Conservation (phyloP, 2,797 vertebrate species). For the Adrianichthys oophorus region DNA sequence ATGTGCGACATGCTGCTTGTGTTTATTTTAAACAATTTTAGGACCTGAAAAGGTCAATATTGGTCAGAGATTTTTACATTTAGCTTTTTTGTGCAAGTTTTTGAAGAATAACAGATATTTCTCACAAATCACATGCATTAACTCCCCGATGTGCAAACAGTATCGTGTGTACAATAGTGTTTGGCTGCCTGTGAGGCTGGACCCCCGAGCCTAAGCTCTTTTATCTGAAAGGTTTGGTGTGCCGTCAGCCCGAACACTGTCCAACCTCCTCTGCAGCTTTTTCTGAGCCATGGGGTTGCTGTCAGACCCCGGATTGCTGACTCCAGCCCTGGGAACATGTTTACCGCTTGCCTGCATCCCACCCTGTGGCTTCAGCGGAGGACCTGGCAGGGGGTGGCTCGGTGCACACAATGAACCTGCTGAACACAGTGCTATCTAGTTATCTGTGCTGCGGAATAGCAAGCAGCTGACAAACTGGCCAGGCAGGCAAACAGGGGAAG, state of each 20-base stretch:
- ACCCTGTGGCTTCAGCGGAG: constrained; percentile 59
- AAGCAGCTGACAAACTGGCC: constrained; percentile 42
- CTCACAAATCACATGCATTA: not conserved
- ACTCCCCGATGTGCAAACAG: constrained; percentile 44
- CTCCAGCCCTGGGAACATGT: constrained; percentile 78
- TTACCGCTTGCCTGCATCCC: constrained; percentile 70
- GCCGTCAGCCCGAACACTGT: constrained; percentile 75
- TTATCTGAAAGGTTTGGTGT: constrained; percentile 70
- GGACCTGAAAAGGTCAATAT: too few relatives aligned
- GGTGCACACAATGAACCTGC: constrained; percentile 81
- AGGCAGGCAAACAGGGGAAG: constrained; percentile 34
- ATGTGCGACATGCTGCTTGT: too few relatives aligned
- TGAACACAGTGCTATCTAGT: constrained; percentile 73
- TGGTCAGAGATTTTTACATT: too few relatives aligned
- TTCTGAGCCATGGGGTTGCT: constrained; percentile 80
- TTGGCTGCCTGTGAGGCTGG: constrained; percentile 52
- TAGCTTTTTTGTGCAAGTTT: too few relatives aligned
- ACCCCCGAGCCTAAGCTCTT: constrained; percentile 68
- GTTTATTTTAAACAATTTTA: too few relatives aligned
- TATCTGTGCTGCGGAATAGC: constrained; percentile 33
- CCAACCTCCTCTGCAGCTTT: constrained; percentile 76
- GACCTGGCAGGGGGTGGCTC: constrained; percentile 26
- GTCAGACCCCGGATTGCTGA: constrained; percentile 79
- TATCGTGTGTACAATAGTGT: constrained; percentile 63
- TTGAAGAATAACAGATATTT: too few relatives aligned